Percentiles rank a stretch among this genome's conserved stretches.
Conservation (phyloP, 1,140 invertebrate genomes). For the Oreohelix idahoensis region DNA sequence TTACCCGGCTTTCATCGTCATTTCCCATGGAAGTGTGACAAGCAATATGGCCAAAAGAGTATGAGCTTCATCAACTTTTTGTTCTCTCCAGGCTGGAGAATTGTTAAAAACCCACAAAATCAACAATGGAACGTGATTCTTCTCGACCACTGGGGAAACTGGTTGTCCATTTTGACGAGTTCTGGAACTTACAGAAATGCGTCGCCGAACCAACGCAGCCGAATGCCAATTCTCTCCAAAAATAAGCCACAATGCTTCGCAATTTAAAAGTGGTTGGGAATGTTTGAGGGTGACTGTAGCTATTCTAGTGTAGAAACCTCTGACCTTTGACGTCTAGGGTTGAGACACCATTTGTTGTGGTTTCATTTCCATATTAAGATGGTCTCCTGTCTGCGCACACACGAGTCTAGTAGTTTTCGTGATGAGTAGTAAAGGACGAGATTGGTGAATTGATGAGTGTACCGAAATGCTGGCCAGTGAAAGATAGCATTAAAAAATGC, state of each 20-base stretch:
- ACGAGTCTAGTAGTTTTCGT: background rate
- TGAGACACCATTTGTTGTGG: background rate
- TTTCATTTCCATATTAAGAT: background rate
- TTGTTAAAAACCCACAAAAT: background rate
- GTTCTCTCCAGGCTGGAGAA: background rate
- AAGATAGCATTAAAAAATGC: too few relatives aligned
- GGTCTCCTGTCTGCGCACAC: background rate
- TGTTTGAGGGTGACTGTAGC: background rate
- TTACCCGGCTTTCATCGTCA: background rate
- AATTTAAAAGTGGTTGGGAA: too few relatives aligned
- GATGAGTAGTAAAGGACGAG: background rate
- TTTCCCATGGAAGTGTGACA: background rate
- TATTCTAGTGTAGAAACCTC: background rate
- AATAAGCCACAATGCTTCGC: background rate
- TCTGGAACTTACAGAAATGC: background rate
- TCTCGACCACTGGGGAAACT: background rate
- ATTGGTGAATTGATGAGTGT: background rate
- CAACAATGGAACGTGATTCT: background rate
- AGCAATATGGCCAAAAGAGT: background rate
- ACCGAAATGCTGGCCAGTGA: too few relatives aligned
- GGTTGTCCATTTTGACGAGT: background rate
- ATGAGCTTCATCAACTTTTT: background rate
- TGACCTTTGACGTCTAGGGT: background rate
- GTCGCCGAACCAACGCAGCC: background rate
- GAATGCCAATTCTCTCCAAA: background rate